Conservation (phyloP, 2,113 vertebrate genomes). For the cat (Felis catus) region F.catus_Fca126_mat1.0 CM031426.1:46205501-46206000, state of each 20-base stretch:
- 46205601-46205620: background rate
- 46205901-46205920: constrained; percentile 39
- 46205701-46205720: background rate
- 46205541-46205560: background rate
- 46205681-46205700: background rate
- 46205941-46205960: constrained; percentile 69
- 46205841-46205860: background rate
- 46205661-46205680: background rate
- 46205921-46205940: constrained; percentile 54
- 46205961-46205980: constrained; percentile 33
- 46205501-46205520: background rate
- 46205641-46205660: background rate
- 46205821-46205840: background rate
- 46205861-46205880: background rate
- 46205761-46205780: background rate
- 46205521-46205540: background rate
- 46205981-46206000: constrained; percentile 79
- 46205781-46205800: background rate
- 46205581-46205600: background rate
- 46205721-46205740: background rate
- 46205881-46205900: constrained; percentile 14
- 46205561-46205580: background rate
- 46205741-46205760: background rate
- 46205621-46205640: background rate
- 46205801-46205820: background rate